Base-by-base conservation (phyloP, 2,797 vertebrate species). In the Dromococcyx pavoninus region DNA sequence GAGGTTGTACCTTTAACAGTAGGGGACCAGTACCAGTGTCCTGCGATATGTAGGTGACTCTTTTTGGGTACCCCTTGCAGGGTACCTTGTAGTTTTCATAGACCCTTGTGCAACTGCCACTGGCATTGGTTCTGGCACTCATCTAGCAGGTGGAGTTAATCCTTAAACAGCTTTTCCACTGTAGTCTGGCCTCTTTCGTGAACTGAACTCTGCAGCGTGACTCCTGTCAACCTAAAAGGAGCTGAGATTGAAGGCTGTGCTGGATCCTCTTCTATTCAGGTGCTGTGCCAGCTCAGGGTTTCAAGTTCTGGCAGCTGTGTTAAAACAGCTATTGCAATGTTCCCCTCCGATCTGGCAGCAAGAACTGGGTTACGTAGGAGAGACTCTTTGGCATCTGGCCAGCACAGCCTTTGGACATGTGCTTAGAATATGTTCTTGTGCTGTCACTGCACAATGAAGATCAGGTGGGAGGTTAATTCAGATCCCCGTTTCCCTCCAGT, bases 291-390 rank as follows among this genome's bases (percentile, higher is more conserved):
- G 67, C 13, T 41, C 41, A 48, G 61, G 57, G 39, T 51, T 54
- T 65, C 6, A 53, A n/a, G 71, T n/a, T 41, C 51, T 86, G 77
- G 43, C 85, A 92, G 79, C 64, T 66, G 22, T 66, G 22, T 10
- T 13, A 48, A 24, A 91, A 71, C 73, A 66, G 67, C 86, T 76
- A 53, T 70, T 92, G 85, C 92, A 91, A 7, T 53, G 76, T 65
- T 92, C 56, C 80, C 58, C 79, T 93, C 43, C 48, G 64, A 27
- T 54, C 84, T 95, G 96, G 75, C 94, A 82, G 67, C 56, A 72
- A 39, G 24, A 86, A n/a, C 62, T 82, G 74, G 33, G 41, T 80
- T 39, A 51, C 74, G 28, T 16, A 53, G 71, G 69, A 72, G 41
- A 39, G 41, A 16, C 66, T 23, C 35, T 32, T 15, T 72, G 91